A percentile compares a stretch with the other conserved stretches of the same genome.
Conservation (phyloP, 2,888 invertebrate genomes). For the Torymus auratus region DNA sequence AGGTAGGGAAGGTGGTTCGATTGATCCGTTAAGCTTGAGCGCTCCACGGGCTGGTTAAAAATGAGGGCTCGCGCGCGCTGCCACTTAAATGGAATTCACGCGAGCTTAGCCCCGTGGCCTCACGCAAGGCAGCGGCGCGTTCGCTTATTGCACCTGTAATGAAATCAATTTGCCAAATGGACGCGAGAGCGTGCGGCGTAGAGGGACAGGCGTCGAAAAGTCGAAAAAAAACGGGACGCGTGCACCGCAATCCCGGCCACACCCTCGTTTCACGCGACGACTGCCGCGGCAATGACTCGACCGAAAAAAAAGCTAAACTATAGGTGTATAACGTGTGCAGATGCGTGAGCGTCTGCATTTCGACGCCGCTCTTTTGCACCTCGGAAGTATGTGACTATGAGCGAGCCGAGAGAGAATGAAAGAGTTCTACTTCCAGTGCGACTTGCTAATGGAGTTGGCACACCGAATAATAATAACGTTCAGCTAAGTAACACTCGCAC, state of each 20-base stretch:
- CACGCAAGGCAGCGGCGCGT: conserved; percentile 35
- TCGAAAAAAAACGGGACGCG: conserved; percentile 35
- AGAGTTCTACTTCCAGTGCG: conserved; percentile 4
- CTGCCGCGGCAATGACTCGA: conserved; percentile 63
- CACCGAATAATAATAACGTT: conserved; percentile 15
- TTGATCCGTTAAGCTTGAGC: conserved; percentile 32
- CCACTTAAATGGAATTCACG: conserved; percentile 42
- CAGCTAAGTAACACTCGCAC: no score
- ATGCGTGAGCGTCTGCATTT: neutral
- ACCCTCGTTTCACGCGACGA: conserved; percentile 66
- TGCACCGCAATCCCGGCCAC: conserved; percentile 61
- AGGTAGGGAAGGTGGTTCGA: conserved; percentile 9
- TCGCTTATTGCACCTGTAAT: conserved; percentile 58
- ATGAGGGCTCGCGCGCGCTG: neutral
- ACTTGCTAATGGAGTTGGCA: conserved; percentile 30
- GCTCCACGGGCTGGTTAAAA: neutral
- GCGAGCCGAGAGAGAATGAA: conserved; percentile 37
- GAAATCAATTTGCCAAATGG: conserved; percentile 70
- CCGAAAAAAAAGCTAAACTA: conserved; percentile 46
- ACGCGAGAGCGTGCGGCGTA: conserved; percentile 42
- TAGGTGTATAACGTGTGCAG: neutral
- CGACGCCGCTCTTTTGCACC: neutral
- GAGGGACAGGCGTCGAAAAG: conserved; percentile 50
- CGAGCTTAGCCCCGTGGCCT: conserved; percentile 11
- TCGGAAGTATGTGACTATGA: neutral